These are phyloP conservation scores for Ephestia elutella DNA, from an alignment of 1,140 invertebrate species.

Conservation along the genomic window DNA sequence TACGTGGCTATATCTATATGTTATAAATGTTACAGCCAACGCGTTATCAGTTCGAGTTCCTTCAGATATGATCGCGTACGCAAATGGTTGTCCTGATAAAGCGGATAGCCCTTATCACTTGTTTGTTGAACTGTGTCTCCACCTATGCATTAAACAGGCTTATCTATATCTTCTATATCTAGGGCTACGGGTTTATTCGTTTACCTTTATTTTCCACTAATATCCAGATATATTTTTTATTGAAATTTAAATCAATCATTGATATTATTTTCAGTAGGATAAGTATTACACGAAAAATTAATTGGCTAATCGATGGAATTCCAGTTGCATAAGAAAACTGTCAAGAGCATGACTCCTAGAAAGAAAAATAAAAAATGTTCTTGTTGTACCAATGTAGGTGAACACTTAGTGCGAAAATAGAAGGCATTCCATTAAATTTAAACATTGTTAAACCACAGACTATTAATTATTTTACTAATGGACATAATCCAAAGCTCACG, in stretches of 20 bases:
- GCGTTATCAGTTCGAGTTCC: conserved; percentile 16
- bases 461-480: too few relatives aligned
- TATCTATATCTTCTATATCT: not conserved
- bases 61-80: conserved; percentile 17
- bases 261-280: too few relatives aligned
- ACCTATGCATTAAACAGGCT: not conserved
- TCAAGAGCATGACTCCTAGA: too few relatives aligned
- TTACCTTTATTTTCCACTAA: not conserved
- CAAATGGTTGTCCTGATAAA: conserved; percentile 22
- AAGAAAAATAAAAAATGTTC: too few relatives aligned
- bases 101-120: conserved; percentile 26
- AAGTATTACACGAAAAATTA: too few relatives aligned
- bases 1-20: not conserved
- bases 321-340: too few relatives aligned
- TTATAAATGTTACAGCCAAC: not conserved
- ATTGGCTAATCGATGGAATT: too few relatives aligned
- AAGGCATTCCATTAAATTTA: too few relatives aligned
- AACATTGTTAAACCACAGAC: too few relatives aligned
- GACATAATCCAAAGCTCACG: too few relatives aligned
- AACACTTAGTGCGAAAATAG: too few relatives aligned
- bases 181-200: not conserved
- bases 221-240: not conserved
- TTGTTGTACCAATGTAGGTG: too few relatives aligned
- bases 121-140: conserved; percentile 25
- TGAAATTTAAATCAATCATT: not conserved